These are phyloP conservation scores for Limenitis camilla DNA, from an alignment of 2,888 invertebrate genomes.

Conservation along the genomic window DNA sequence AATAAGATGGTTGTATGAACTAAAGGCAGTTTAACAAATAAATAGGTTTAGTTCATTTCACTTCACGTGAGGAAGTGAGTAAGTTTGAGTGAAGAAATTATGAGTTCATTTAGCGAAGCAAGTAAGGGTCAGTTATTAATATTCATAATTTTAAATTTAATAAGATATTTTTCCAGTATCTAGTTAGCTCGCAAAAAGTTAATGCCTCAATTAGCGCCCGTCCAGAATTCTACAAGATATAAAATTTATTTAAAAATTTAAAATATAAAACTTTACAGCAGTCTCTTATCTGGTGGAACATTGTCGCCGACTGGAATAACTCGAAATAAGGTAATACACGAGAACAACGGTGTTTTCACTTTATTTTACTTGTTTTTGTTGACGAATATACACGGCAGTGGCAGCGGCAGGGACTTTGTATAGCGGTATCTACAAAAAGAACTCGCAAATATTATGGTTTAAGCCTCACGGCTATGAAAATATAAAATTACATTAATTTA, in stretches of 20 bases:
- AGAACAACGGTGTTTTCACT: slow-evolving; percentile 63
- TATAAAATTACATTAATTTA: slow-evolving; percentile 2
- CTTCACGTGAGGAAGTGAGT: too few species aligned
- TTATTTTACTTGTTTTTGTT: slow-evolving; percentile 65
- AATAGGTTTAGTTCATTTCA: too few species aligned
- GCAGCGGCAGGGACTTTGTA: slow-evolving; percentile 4
- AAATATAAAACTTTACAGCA: slow-evolving; percentile 8
- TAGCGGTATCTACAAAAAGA: slow-evolving; percentile 3
- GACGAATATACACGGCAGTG: slow-evolving; percentile 6
- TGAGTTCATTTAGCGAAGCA: too few species aligned
- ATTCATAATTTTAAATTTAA: too few species aligned
- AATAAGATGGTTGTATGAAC: too few species aligned
- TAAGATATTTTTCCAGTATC: not conserved
- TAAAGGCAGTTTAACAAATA: too few species aligned
- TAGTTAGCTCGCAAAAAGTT: not conserved
- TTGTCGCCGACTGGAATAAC: slow-evolving; percentile 40
- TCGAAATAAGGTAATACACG: slow-evolving; percentile 55
- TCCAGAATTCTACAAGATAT: slow-evolving; percentile 9
- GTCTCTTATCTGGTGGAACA: slow-evolving; percentile 16
- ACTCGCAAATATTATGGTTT: not conserved
- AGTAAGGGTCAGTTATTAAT: too few species aligned
- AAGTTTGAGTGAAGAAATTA: too few species aligned
- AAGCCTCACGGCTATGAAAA: not conserved
- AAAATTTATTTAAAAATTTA: slow-evolving; percentile 8
- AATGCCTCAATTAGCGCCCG: slow-evolving; percentile 13